phyloP scores from a whole-genome alignment of 2,797 vertebrate species.

The Neopelma chrysocephalum region DNA sequence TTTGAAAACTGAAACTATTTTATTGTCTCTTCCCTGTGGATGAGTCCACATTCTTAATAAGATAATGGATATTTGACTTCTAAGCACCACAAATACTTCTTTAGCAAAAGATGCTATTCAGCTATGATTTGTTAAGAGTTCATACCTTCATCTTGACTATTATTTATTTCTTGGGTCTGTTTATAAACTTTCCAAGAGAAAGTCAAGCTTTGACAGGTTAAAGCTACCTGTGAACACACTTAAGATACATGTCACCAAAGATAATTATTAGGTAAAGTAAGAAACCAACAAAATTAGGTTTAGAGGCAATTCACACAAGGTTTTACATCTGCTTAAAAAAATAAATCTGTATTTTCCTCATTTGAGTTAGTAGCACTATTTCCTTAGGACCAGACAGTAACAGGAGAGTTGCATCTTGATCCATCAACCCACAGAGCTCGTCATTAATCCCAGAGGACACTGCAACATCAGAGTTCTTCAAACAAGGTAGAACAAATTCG shows the following conservation, averaged over 20 bases:
- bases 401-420: neutral
- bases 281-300: neutral
- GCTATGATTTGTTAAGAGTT: neutral
- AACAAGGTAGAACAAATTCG: neutral
- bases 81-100: neutral
- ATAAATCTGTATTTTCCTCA: neutral
- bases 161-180: neutral
- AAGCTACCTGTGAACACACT: neutral
- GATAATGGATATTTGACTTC: neutral
- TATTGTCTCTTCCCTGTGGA: neutral
- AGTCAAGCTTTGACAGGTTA: neutral
- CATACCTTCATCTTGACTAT: neutral
- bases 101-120: neutral
- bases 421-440: neutral
- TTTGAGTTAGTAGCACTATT: neutral
- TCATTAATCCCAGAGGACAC: neutral
- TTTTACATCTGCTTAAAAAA: neutral
- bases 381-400: neutral
- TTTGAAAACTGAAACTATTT: neutral
- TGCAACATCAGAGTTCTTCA: neutral
- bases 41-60: neutral
- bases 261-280: neutral
- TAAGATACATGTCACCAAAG: neutral
- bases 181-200: neutral
- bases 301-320: neutral